These are phyloP conservation scores for Chrysolophus pictus DNA, from an alignment of 2,797 vertebrate genomes.

Conservation along the genomic window DNA sequence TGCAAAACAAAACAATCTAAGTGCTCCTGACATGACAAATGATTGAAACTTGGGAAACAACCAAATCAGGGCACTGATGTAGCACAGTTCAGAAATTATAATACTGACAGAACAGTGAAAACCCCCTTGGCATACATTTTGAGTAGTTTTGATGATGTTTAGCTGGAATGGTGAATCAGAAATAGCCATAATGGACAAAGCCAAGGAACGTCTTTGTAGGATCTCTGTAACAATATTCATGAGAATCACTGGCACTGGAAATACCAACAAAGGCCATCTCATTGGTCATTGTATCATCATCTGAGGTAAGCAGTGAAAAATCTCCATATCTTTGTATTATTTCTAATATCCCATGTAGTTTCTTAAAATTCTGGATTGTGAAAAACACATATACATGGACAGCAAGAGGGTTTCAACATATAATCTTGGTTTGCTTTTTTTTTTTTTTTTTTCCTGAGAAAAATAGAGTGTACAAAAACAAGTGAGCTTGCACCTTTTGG, in stretches of 20 bases:
- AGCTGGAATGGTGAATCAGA: not conserved
- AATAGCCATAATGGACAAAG: slow-evolving; percentile 6
- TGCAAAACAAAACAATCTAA: not conserved
- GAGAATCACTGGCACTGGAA: slow-evolving; percentile 19
- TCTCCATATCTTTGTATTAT: not conserved
- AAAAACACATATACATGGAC: not conserved
- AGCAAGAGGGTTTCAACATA: not conserved
- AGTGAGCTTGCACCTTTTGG: not conserved
- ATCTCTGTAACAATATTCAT: slow-evolving; percentile 27
- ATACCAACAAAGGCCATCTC: not conserved
- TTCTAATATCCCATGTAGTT: not conserved
- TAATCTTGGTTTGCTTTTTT: not conserved
- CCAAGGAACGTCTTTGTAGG: slow-evolving; percentile 1
- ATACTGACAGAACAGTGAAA: not conserved
- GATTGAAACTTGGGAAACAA: not conserved
- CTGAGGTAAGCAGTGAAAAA: not conserved
- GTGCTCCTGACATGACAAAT: not conserved
- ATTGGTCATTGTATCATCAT: not conserved
- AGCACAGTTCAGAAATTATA: not conserved
- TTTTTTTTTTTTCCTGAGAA: not conserved
- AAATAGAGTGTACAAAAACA: not conserved
- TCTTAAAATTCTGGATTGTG: not conserved
- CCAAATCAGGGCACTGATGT: not conserved
- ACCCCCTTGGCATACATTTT: not conserved
- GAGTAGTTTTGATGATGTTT: not conserved